A percentile compares a stretch with the other conserved stretches of the same genome.
These are phyloP conservation scores for Helogale parvula DNA, from an alignment of 2,113 vertebrate species.

Conservation along the genomic window DNA sequence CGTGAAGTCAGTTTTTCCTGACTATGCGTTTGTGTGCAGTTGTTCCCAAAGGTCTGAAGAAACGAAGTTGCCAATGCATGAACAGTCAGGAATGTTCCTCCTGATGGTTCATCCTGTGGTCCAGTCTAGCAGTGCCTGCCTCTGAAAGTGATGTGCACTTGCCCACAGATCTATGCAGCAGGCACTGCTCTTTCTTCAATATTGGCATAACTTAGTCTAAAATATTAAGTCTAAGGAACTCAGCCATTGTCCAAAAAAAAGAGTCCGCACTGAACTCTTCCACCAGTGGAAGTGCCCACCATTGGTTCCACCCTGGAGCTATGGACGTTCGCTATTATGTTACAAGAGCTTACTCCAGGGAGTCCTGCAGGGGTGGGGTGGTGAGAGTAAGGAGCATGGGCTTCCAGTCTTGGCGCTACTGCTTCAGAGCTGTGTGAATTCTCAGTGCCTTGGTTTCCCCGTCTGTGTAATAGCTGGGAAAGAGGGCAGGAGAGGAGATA, in stretches of 20 bases:
- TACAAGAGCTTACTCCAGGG: not conserved
- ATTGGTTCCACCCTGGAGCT: not conserved
- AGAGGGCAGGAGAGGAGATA: not conserved
- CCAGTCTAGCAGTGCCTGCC: not conserved
- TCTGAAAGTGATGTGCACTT: not conserved
- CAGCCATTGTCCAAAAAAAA: not conserved
- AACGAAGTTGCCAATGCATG: not conserved
- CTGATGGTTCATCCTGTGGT: rapidly evolving
- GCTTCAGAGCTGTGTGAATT: not conserved
- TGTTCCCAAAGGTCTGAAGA: not conserved
- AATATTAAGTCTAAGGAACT: not conserved
- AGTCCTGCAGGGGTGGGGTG: rapidly evolving
- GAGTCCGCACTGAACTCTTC: not conserved
- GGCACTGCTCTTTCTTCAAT: not conserved
- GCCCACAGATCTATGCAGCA: not conserved
- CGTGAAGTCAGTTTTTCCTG: not conserved
- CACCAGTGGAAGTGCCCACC: not conserved
- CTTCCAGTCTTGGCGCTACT: not conserved
- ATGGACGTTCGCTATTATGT: too few species aligned
- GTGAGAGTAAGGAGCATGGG: not conserved
- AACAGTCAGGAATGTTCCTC: not conserved
- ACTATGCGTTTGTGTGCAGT: not conserved
- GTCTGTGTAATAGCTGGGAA: not conserved
- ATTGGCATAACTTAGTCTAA: not conserved
- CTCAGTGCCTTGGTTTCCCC: not conserved